Conservation (phyloP, 2,113 vertebrate species). For the Peromyscus maniculatus region DNA sequence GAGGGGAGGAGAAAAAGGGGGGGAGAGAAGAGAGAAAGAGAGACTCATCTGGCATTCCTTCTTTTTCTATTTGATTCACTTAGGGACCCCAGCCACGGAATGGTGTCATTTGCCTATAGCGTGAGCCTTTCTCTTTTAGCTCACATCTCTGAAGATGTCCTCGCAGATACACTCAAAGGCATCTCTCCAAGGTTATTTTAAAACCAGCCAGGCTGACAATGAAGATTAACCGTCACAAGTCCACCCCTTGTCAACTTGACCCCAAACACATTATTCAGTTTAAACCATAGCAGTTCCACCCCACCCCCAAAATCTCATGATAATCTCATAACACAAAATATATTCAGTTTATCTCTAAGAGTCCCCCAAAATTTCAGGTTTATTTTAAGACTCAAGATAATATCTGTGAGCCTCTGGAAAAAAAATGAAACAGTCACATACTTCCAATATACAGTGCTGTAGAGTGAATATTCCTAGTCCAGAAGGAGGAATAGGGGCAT, state of each 20-base stretch:
- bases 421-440: neutral
- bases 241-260: neutral
- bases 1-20: neutral
- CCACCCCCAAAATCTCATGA: neutral
- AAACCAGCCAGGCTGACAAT: no score
- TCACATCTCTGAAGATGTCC: neutral
- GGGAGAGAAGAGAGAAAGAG: no score
- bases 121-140: neutral
- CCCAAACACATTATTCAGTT: neutral
- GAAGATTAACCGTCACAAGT: neutral
- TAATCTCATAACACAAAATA: neutral
- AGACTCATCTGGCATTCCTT: no score
- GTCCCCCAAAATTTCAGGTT: neutral
- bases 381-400: neutral
- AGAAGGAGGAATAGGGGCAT: neutral
- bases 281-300: neutral
- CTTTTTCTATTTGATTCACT: neutral
- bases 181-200: neutral
- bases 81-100: neutral
- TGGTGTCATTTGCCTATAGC: neutral
- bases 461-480: neutral
- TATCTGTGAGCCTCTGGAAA: neutral
- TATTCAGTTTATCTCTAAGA: neutral
- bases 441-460: neutral
- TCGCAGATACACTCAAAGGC: neutral